Percentiles rank a stretch among this genome's conserved stretches.
Conservation (phyloP, 2,888 invertebrate genomes). For the Ennomos erosarius region DNA sequence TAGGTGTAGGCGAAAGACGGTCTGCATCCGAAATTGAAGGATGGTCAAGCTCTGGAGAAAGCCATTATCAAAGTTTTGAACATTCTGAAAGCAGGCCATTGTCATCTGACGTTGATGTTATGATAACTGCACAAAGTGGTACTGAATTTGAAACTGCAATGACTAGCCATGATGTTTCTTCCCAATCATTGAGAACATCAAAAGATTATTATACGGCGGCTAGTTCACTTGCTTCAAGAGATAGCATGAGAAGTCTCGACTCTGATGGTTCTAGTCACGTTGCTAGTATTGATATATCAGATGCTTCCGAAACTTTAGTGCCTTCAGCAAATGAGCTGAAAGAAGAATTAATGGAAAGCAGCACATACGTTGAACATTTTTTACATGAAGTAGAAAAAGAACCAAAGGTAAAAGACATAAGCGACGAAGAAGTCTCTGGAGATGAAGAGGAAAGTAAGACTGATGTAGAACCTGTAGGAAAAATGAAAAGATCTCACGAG, state of each 20-base stretch:
- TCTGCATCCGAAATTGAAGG: slow-evolving; percentile 92
- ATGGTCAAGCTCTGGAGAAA: slow-evolving; percentile 95
- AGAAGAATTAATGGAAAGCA: slow-evolving; percentile 88
- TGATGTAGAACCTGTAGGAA: slow-evolving; percentile 85
- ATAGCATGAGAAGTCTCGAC: slow-evolving; percentile 95
- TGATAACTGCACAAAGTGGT: slow-evolving; percentile 89
- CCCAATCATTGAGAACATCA: slow-evolving; percentile 89
- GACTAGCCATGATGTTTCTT: slow-evolving; percentile 91
- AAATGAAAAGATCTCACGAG: slow-evolving; percentile 95
- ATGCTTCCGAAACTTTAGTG: slow-evolving; percentile 96
- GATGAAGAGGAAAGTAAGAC: slow-evolving; percentile 83
- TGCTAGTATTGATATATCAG: slow-evolving; percentile 95
- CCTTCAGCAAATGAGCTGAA: slow-evolving; percentile 94
- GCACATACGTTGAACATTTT: slow-evolving; percentile 84
- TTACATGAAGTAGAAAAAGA: slow-evolving; percentile 74
- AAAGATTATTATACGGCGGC: slow-evolving; percentile 95
- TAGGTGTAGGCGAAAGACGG: slow-evolving; percentile 86
- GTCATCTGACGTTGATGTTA: slow-evolving; percentile 94
- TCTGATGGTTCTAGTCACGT: slow-evolving; percentile 95
- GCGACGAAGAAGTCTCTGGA: slow-evolving; percentile 83
- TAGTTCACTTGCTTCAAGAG: slow-evolving; percentile 94
- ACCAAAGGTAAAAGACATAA: slow-evolving; percentile 74
- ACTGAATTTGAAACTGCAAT: slow-evolving; percentile 95
- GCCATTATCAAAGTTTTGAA: slow-evolving; percentile 95
- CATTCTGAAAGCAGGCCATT: slow-evolving; percentile 92